Conservation (phyloP, 2,113 vertebrate genomes). For the Cepphus grylle region DNA sequence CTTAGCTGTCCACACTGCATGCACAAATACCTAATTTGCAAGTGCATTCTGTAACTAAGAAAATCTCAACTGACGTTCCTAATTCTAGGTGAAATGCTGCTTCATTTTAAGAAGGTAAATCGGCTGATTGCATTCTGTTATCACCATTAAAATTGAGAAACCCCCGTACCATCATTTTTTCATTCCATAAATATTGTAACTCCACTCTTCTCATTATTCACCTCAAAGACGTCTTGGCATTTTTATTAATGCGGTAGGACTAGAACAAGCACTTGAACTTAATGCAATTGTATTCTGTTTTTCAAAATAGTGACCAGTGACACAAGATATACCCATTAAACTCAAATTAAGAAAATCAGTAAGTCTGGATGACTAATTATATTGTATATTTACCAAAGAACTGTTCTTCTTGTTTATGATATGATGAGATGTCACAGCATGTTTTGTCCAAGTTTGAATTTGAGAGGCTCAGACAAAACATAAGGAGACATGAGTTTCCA, state of each 20-base stretch:
- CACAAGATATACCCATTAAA: not conserved
- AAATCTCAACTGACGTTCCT: not conserved
- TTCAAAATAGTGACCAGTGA: not conserved
- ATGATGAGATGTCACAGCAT: not conserved
- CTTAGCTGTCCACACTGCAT: not conserved
- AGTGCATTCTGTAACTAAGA: not conserved
- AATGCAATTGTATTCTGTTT: not conserved
- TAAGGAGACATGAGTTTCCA: not conserved
- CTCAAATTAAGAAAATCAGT: not conserved
- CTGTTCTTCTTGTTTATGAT: not conserved
- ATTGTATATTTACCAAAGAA: not conserved
- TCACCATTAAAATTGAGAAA: not conserved
- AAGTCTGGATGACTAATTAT: not conserved
- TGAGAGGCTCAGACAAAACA: not conserved
- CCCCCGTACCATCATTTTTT: not conserved
- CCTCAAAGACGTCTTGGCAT: not conserved
- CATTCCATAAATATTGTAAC: not conserved
- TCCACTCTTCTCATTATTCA: not conserved
- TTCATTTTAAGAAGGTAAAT: not conserved
- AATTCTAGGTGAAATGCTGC: not conserved
- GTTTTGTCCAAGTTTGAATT: not conserved
- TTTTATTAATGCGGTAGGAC: not conserved
- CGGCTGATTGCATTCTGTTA: not conserved
- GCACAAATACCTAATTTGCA: not conserved
- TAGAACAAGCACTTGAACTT: not conserved